phyloP scores from a whole-genome alignment of 2,888 invertebrate species.

The Meandrusa payeni region DNA sequence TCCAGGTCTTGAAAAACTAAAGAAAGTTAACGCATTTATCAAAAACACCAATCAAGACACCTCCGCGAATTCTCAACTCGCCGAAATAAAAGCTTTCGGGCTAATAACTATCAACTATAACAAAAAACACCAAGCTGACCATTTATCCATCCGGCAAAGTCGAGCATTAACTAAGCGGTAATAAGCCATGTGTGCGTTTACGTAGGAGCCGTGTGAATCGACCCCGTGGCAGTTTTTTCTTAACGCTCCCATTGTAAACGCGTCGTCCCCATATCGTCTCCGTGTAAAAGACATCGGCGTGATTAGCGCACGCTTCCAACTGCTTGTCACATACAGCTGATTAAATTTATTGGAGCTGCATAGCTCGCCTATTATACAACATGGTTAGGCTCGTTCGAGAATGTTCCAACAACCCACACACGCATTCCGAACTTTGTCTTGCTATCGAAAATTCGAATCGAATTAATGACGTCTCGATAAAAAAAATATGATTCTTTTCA shows the following conservation, averaged over 20 bases:
- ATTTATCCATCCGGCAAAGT: too few relatives aligned
- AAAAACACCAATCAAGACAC: too few relatives aligned
- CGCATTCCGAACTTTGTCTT: neutral
- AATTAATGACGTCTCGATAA: neutral
- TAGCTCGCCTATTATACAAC: constrained; percentile 26
- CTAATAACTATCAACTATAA: too few relatives aligned
- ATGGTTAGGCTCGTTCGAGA: constrained; percentile 25
- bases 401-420: constrained; percentile 13
- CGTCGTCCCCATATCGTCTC: constrained; percentile 2
- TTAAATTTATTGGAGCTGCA: constrained; percentile 26
- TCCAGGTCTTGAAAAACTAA: too few relatives aligned
- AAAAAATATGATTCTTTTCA: too few relatives aligned
- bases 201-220: neutral
- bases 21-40: too few relatives aligned
- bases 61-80: too few relatives aligned
- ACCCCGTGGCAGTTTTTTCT: too few relatives aligned
- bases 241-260: too few relatives aligned
- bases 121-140: too few relatives aligned
- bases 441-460: neutral
- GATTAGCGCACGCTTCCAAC: constrained; percentile 25
- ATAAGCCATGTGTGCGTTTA: neutral
- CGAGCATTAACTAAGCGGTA: too few relatives aligned
- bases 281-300: constrained; percentile 7
- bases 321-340: constrained; percentile 28
- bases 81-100: too few relatives aligned